Conservation (phyloP, 1,140 invertebrate genomes). For the Brachionus sp. region DNA sequence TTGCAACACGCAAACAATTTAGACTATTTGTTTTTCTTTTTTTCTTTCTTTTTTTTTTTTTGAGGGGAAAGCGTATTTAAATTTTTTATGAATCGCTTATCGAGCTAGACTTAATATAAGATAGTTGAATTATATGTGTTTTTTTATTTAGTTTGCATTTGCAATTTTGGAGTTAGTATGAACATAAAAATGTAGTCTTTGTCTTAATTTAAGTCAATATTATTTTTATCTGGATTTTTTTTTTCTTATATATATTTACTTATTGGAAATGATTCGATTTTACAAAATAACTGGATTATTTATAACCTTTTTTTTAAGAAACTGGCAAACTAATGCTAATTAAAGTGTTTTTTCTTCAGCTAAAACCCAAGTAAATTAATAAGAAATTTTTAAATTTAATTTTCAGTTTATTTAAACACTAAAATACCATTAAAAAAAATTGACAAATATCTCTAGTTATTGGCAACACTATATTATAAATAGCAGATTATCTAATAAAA, state of each 20-base stretch:
- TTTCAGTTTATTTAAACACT: too few relatives aligned
- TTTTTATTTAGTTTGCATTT: neutral
- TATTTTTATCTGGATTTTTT: neutral
- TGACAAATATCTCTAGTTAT: too few relatives aligned
- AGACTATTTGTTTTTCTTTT: neutral
- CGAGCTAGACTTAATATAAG: constrained; percentile 7
- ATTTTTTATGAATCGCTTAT: constrained; percentile 10
- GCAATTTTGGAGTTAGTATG: neutral
- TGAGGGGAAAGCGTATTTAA: neutral
- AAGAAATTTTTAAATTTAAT: too few relatives aligned
- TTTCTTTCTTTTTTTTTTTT: neutral
- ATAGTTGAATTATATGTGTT: neutral
- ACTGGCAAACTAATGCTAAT: too few relatives aligned
- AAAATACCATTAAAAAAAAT: too few relatives aligned
- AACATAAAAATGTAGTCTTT: constrained; percentile 7
- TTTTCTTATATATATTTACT: neutral
- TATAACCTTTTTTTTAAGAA: too few relatives aligned
- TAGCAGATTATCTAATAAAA: too few relatives aligned
- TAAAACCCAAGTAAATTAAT: too few relatives aligned
- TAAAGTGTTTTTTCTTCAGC: too few relatives aligned
- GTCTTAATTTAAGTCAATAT: neutral
- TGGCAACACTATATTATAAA: too few relatives aligned
- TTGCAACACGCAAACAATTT: constrained; percentile 34
- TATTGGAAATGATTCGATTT: neutral
- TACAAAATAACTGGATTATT: neutral